phyloP scores from a whole-genome alignment of 2,797 vertebrate species.

The Pipistrellus pipistrellus region DNA sequence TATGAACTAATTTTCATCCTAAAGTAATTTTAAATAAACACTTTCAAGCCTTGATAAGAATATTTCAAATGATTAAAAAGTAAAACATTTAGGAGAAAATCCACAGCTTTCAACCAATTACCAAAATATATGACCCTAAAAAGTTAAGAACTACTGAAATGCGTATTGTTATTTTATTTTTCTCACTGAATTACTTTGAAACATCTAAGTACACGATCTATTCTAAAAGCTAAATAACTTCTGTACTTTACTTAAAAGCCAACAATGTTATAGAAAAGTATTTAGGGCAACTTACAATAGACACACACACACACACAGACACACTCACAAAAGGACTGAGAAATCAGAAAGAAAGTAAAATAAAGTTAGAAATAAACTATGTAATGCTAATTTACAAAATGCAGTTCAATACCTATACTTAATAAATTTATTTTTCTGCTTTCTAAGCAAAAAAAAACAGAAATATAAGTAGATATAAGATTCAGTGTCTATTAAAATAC shows the following conservation, averaged over 20 bases:
- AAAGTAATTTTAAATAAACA: slow-evolving; percentile 9
- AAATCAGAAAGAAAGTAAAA: slow-evolving; percentile 48
- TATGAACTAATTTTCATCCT: slow-evolving; percentile 8
- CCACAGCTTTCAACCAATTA: background rate
- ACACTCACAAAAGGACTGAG: background rate
- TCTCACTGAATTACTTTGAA: slow-evolving; percentile 1
- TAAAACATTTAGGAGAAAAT: background rate
- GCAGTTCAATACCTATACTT: background rate
- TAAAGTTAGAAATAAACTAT: slow-evolving; percentile 5
- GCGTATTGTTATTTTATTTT: background rate
- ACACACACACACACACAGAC: background rate
- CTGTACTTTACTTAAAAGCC: slow-evolving; percentile 30
- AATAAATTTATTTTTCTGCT: slow-evolving; percentile 38
- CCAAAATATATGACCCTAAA: background rate
- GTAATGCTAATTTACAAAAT: background rate
- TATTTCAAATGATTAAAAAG: background rate
- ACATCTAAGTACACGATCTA: background rate
- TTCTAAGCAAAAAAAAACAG: slow-evolving; percentile 47
- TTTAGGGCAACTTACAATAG: slow-evolving; percentile 18
- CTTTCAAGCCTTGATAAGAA: background rate
- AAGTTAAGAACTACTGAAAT: slow-evolving; percentile 13
- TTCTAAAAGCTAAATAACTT: slow-evolving; percentile 52
- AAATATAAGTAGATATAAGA: slow-evolving; percentile 44
- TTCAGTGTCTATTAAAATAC: slow-evolving; percentile 45
- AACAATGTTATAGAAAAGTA: slow-evolving; percentile 29